phyloP scores from a whole-genome alignment of 2,113 vertebrate species.

The Salvelinus sp. region DNA sequence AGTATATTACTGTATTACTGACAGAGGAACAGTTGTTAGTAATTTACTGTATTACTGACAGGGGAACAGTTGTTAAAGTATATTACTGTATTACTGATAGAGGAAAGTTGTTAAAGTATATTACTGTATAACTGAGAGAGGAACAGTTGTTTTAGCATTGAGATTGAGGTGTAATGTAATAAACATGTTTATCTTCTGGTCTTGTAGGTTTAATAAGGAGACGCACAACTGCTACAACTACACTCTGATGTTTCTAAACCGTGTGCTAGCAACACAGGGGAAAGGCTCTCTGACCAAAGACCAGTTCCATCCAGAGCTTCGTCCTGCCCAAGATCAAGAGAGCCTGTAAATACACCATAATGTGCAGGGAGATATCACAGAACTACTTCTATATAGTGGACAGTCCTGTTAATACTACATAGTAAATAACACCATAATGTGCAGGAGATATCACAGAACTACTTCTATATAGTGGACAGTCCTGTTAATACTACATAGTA shows the following conservation, averaged over 20 bases:
- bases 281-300: conserved; percentile 69
- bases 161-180: background rate
- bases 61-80: too few species aligned
- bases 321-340: conserved; percentile 79
- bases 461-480: conserved; percentile 73
- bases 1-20: too few species aligned
- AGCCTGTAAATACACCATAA: conserved; percentile 77
- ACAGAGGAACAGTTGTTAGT: too few species aligned
- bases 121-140: too few species aligned
- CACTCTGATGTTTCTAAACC: conserved; percentile 83
- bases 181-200: conserved; percentile 20
- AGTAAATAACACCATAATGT: conserved; percentile 78
- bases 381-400: conserved; percentile 61
- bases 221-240: conserved; percentile 89
- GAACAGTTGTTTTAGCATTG: too few species aligned
- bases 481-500: conserved; percentile 32
- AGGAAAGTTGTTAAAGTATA: too few species aligned
- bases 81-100: too few species aligned
- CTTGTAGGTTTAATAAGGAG: conserved; percentile 81
- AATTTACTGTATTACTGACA: too few species aligned
- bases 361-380: conserved; percentile 73
- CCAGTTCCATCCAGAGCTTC: conserved; percentile 80
- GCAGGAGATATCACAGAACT: conserved; percentile 66
- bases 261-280: conserved; percentile 72
- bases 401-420: too few species aligned